These are phyloP conservation scores for Pseudococcus jackbeardsleyi DNA, from an alignment of 2,888 invertebrate genomes.

Conservation along the genomic window DNA sequence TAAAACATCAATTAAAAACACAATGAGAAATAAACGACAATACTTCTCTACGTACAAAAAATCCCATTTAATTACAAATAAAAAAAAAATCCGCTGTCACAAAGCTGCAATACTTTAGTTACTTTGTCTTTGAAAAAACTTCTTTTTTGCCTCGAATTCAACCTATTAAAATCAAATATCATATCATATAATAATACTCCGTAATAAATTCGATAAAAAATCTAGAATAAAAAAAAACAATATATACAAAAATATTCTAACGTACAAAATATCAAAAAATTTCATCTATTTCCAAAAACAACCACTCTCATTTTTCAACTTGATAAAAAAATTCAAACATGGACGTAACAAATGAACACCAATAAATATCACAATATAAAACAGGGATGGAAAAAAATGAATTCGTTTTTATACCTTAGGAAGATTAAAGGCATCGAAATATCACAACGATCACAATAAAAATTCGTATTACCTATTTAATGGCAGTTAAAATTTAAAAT, in stretches of 20 bases:
- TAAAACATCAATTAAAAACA: background rate
- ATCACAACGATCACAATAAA: constrained; percentile 8
- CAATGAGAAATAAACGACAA: background rate
- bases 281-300: background rate
- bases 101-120: background rate
- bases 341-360: constrained; percentile 29
- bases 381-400: background rate
- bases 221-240: background rate
- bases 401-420: background rate
- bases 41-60: background rate
- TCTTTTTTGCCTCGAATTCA: background rate
- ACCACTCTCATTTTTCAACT: background rate
- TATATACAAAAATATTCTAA: constrained; percentile 36
- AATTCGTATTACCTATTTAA: background rate
- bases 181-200: background rate
- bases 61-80: constrained; percentile 22
- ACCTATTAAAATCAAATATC: background rate
- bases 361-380: constrained; percentile 39
- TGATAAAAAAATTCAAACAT: background rate
- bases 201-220: background rate
- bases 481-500: constrained; percentile 16
- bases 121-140: background rate
- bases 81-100: background rate
- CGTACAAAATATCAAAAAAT: constrained; percentile 26
- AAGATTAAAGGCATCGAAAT: constrained; percentile 1